Conservation (phyloP, 2,113 vertebrate species). For the Gallinago jamesoni region DNA sequence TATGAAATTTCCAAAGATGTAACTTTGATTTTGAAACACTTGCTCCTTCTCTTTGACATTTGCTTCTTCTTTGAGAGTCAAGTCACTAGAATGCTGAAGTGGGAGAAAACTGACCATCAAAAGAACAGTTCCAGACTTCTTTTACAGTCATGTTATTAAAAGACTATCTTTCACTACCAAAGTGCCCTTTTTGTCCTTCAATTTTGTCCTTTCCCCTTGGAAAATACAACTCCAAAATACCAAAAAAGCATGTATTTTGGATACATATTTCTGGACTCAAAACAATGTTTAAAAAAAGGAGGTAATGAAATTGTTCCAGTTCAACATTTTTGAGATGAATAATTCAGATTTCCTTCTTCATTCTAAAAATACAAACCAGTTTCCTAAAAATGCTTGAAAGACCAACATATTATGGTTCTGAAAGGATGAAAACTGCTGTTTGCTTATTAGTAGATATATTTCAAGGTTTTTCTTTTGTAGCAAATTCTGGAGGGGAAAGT, state of each 20-base stretch:
- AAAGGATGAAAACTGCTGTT: background rate
- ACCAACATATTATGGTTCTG: background rate
- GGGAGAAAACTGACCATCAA: background rate
- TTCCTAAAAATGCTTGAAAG: background rate
- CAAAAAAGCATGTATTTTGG: background rate
- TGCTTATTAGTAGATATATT: background rate
- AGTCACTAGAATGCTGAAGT: constrained; percentile 48
- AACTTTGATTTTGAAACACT: constrained; percentile 59
- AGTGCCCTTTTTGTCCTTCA: background rate
- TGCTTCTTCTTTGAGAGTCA: constrained; percentile 72
- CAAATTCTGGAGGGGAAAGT: background rate
- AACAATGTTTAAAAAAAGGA: background rate
- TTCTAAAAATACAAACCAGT: background rate
- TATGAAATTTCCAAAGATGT: constrained; percentile 78
- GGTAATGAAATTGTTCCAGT: background rate
- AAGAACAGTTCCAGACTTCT: background rate
- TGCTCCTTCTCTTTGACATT: constrained; percentile 61
- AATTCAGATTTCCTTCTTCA: background rate
- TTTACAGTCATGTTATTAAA: background rate
- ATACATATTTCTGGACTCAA: background rate
- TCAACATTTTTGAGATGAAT: background rate
- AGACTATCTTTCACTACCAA: background rate
- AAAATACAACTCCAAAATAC: background rate
- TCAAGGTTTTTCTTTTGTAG: background rate
- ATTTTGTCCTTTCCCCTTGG: background rate